Percentiles rank a stretch among this genome's conserved stretches.
phyloP scores from a whole-genome alignment of 2,113 vertebrate species.

The Zapornia atra region DNA sequence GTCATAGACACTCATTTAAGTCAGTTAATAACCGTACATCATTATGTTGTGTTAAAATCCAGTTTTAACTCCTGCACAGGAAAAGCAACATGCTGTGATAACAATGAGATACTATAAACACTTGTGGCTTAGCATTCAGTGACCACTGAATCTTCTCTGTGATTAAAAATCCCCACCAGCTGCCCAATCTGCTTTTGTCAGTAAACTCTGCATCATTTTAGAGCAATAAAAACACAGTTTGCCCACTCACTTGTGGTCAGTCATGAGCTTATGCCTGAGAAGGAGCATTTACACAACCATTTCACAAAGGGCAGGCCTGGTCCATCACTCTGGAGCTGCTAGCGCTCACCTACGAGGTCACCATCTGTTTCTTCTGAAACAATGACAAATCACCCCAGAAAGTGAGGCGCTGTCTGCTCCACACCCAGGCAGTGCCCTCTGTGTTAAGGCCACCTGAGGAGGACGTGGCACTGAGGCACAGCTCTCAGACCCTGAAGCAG shows the following conservation, averaged over 20 bases:
- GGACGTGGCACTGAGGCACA: background rate
- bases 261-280: background rate
- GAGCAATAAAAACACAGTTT: background rate
- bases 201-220: background rate
- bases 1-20: background rate
- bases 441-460: accelerated
- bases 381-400: background rate
- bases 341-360: background rate
- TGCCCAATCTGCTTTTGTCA: conserved; percentile 16
- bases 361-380: background rate
- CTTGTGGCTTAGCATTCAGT: conserved; percentile 21
- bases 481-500: background rate
- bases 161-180: conserved; percentile 33
- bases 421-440: background rate
- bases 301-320: background rate
- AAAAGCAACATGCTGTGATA: background rate
- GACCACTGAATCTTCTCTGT: conserved; percentile 13
- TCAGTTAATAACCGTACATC: background rate
- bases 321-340: background rate
- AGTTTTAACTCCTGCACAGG: background rate
- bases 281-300: background rate
- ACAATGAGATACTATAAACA: background rate
- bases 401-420: background rate
- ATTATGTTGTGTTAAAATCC: background rate
- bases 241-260: background rate